These are phyloP conservation scores for Numida meleagris DNA, from an alignment of 2,113 vertebrate genomes.

Conservation along the genomic window DNA sequence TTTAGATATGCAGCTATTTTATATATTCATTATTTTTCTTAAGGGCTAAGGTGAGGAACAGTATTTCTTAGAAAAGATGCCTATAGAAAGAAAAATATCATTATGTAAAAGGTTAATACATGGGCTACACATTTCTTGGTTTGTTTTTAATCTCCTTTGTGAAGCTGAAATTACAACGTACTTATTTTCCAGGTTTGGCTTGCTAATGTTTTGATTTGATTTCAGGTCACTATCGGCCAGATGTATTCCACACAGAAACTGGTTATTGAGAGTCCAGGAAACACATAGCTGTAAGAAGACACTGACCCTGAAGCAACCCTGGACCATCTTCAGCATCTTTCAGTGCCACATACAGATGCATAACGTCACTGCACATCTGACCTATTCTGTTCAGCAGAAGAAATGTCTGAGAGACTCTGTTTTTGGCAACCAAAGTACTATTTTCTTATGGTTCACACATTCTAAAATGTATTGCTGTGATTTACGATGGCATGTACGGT, in stretches of 20 bases:
- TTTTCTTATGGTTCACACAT: neutral
- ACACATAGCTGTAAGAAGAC: slow-evolving; percentile 44
- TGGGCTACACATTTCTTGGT: neutral
- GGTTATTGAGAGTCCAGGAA: slow-evolving; percentile 78
- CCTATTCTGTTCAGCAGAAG: slow-evolving; percentile 29
- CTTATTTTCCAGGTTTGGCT: neutral
- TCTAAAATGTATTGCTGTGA: slow-evolving; percentile 9
- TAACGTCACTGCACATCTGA: slow-evolving; percentile 29
- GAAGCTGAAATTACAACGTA: neutral
- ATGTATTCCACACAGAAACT: slow-evolving; percentile 81
- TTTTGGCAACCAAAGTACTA: slow-evolving; percentile 41
- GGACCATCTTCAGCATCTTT: slow-evolving; percentile 59
- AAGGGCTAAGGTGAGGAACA: neutral
- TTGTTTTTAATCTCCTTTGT: neutral
- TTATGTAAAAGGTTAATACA: neutral
- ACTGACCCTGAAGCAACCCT: neutral
- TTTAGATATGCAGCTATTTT: neutral
- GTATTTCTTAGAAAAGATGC: neutral
- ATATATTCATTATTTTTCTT: neutral
- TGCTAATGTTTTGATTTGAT: slow-evolving; percentile 55
- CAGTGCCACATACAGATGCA: slow-evolving; percentile 7
- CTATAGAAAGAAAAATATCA: neutral
- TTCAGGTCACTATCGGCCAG: slow-evolving; percentile 82
- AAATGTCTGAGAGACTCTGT: slow-evolving; percentile 11
- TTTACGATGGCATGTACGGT: neutral